Evolutionary conservation across 2,888 invertebrate species (phyloP).

Genomic region (Agonopterix alstromeriana): DNA sequence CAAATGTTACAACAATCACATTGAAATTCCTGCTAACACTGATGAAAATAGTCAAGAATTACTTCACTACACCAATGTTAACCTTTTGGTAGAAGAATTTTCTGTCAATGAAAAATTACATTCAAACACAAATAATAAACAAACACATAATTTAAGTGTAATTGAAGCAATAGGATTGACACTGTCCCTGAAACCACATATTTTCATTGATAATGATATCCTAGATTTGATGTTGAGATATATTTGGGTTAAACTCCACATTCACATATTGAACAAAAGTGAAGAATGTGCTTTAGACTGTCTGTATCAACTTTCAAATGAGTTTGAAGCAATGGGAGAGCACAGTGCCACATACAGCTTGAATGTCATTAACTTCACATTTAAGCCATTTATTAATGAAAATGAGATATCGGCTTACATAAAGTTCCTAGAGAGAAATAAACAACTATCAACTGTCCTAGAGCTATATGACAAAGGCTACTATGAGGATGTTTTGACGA

Average conservation of each 20-base stretch:
- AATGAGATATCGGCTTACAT: slow-evolving; percentile 48
- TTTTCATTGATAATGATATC: slow-evolving; percentile 45
- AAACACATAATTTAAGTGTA: slow-evolving; percentile 39
- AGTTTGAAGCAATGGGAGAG: slow-evolving; percentile 65
- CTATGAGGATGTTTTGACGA: slow-evolving; percentile 80
- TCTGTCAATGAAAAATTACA: slow-evolving; percentile 51
- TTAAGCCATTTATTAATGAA: slow-evolving; percentile 53
- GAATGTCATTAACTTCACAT: slow-evolving; percentile 51
- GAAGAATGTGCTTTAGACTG: slow-evolving; percentile 61
- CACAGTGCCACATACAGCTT: slow-evolving; percentile 44
- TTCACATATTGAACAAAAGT: slow-evolving; percentile 52
- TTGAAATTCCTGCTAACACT: slow-evolving; percentile 56
- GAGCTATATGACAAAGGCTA: slow-evolving; percentile 79
- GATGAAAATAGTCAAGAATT: slow-evolving; percentile 49
- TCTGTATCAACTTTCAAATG: slow-evolving; percentile 55
- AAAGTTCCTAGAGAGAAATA: slow-evolving; percentile 66
- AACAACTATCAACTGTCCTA: slow-evolving; percentile 79
- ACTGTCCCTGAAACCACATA: slow-evolving; percentile 49
- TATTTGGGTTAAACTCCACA: slow-evolving; percentile 64
- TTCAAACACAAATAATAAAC: slow-evolving; percentile 28
- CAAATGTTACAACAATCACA: slow-evolving; percentile 66
- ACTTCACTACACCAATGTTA: slow-evolving; percentile 48
- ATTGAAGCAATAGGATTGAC: slow-evolving; percentile 55
- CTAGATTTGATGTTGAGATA: slow-evolving; percentile 52
- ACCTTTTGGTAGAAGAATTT: slow-evolving; percentile 61